Evolutionary conservation across 2,888 invertebrate genomes (phyloP), one percentile per base, ranked within the genome.

Genomic region (Acleris sparsana): DNA sequence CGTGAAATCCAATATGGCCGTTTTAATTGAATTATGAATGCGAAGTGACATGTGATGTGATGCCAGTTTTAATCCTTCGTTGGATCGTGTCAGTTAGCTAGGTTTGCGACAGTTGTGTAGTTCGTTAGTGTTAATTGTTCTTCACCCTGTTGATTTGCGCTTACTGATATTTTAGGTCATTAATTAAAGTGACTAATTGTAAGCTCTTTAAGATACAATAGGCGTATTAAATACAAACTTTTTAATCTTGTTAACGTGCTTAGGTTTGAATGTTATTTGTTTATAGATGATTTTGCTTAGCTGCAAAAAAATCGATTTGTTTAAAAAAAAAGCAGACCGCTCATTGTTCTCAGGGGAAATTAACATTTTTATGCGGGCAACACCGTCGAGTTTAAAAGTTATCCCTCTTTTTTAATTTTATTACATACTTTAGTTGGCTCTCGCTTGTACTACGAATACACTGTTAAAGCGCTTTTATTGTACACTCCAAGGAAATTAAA

Each of bases 321-420:
- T 48, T 70, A 67, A 60, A 75, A 79, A 82, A 83, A 80, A 81
- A 66, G 57, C 52, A 53, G 78, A 78, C 82, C 76, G 72, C 73
- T 74, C 74, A 80, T 75, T 76, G 75, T 79, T 76, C 85, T 77
- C 82, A 29, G 67, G 84, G 85, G 86, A 86, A 86, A 86, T 86
- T 83, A 82, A 76, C 76, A 72, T 82, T 75, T 78, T 83, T 80
- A 77, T 80, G 71, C 39, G 39, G 39, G 39, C 80, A 78, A 78
- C 77, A 78, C 76, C 72, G 71, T 71, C 53, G 74, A 74, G 73
- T 76, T 77, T 77, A 72, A 78, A 71, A 72, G 72, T 69, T 71
- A 72, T 64, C 72, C 75, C 70, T 73, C 73, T 76, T 79, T 82
- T 80, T 73, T 69, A 73, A 77, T 79, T 80, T 80, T 75, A 74